Evolutionary conservation across 1,140 invertebrate genomes (phyloP).

Genomic region (Drosophila dunni): DNA sequence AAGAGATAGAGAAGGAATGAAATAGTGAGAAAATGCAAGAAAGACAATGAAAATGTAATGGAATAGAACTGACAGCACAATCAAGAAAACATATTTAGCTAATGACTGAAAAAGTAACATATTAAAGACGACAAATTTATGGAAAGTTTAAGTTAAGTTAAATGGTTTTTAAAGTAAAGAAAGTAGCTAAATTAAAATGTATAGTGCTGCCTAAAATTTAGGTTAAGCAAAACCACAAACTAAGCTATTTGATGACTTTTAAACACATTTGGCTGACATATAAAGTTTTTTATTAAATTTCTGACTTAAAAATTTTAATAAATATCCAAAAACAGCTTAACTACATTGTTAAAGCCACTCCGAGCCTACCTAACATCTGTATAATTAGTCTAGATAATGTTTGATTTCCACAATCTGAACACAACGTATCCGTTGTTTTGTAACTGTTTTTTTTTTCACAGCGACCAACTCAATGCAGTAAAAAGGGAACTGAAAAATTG

Average conservation of each 20-base stretch:
- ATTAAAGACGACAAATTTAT: no score
- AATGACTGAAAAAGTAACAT: no score
- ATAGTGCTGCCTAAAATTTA: no score
- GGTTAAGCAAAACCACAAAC: no score
- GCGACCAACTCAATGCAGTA: constrained; percentile 54
- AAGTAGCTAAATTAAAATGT: no score
- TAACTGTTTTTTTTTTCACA: background rate
- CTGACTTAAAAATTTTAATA: no score
- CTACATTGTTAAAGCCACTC: no score
- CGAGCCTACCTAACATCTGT: background rate
- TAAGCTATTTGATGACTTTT: no score
- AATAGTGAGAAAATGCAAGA: background rate
- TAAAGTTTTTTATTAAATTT: no score
- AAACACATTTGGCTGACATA: no score
- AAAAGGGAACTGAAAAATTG: constrained; percentile 61
- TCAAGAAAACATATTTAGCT: background rate
- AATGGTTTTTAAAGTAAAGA: no score
- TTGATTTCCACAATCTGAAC: constrained; percentile 12
- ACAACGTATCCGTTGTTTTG: constrained; percentile 1
- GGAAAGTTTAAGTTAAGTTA: no score
- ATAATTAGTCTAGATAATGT: constrained; percentile 4
- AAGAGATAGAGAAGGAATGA: background rate
- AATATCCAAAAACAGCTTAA: background rate
- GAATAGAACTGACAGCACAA: background rate
- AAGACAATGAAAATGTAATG: background rate